Base-by-base conservation (phyloP, 1,140 invertebrate species). In the Rhyacophila brunnea region DNA sequence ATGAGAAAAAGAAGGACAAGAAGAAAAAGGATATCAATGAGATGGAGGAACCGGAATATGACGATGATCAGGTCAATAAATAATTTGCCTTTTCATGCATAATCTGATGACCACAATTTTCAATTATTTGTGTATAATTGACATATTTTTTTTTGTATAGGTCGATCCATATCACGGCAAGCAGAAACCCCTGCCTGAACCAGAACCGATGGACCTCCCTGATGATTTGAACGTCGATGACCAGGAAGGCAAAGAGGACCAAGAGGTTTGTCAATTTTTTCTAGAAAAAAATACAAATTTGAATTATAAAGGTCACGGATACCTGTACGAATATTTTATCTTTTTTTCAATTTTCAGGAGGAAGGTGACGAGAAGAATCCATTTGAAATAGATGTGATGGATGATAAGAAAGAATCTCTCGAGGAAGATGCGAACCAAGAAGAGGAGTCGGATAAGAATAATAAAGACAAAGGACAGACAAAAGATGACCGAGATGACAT, bases 101-200 rank as follows among this genome's bases (percentile, higher is more conserved):
- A n/a, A n/a, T n/a, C n/a, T n/a, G n/a, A n/a, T n/a, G n/a, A n/a
- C n/a, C n/a, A n/a, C n/a, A n/a, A n/a, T n/a, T n/a, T n/a, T n/a
- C n/a, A n/a, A n/a, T n/a, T n/a, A n/a, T n/a, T n/a, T n/a, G n/a
- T n/a, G 42, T n/a, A 4, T n/a, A 43, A 9, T 46, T 46, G 7
- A 48, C 3, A 19, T 48, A 32, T 48, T 48, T 6, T 48, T 1
- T 48, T 19, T 10, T 48, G 7, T 56, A 20, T 35, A 79, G 76
- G 77, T 87, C 0, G 91, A 96, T 82, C 90, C 91, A 15, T 88
- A 93, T 71, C 90, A 95, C 71, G 90, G 89, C 20, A 86, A 91
- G 35, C 78, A 89, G 50, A 82, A 86, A 67, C 83, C 86, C 60
- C 79, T 85, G 38, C 86, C 87, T 1, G 90, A 93, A 69, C 85